Base-by-base conservation (phyloP, 2,113 vertebrate genomes). In the Zosterops hypoxanthus region DNA sequence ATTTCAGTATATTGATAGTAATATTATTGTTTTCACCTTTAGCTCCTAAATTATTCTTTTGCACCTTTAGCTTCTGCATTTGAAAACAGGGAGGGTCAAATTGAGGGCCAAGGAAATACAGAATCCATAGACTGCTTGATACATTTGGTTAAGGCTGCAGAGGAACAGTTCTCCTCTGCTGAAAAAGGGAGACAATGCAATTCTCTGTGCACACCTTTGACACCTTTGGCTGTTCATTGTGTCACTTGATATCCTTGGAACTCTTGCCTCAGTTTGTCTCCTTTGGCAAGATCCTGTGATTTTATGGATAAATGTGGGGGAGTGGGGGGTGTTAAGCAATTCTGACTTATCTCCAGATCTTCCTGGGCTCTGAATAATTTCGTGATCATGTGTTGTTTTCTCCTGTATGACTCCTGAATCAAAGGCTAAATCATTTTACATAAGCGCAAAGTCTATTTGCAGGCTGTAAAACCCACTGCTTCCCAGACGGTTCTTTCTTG, bases 361-460 rank as follows among this genome's bases (percentile, higher is more conserved):
- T 92, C 7, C 64, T 70, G 76, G 42, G 41, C 70, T 88, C 46
- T 92, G 82, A 94, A 88, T 94, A 93, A 82, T 93, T 82, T 82
- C 83, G 42, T 61, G 50, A 81, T 92, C 66, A 42, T 95, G 56
- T 96, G 82, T 63, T 92, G 76, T 82, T 90, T 96, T 92, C 93
- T 89, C 18, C 49, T 55, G 34, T 86, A 31, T 73, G 90, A 93
- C 79, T 97, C 46, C 79, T n/a, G 42, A 95, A 92, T 86, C 94
- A 95, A 96, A 82, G 82, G 79, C 75, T 95, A 92, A 90, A 93
- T 81, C 39, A 57, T 95, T 96, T 93, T 95, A 94, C 68, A 83
- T 95, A 96, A 95, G 86, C 21, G 1, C 24, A 31, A 76, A 93
- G 47, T 94, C 94, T 96, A 88, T 97, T 94, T 97, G 71, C 63